Percentiles rank a stretch among this genome's conserved stretches.
Evolutionary conservation across 2,888 invertebrate genomes (phyloP).

Genomic region (Palloptera scutellata): DNA sequence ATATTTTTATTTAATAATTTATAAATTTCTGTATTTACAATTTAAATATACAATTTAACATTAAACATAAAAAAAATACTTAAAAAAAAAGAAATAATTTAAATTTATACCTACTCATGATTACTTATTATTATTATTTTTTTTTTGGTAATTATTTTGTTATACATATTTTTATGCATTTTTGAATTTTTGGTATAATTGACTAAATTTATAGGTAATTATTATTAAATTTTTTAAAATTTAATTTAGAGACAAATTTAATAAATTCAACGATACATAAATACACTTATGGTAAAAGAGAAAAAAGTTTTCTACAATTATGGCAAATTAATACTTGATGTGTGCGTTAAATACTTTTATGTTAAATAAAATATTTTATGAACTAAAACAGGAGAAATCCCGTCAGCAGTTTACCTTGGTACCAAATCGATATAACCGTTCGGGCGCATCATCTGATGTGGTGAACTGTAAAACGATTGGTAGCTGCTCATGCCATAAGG

Average conservation of each 20-base stretch:
- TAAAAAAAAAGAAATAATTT: too few relatives aligned
- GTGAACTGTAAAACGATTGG: slow-evolving; percentile 59
- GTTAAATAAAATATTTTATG: slow-evolving; percentile 4
- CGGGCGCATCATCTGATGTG: slow-evolving; percentile 61
- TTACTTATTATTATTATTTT: background rate
- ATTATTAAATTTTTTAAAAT: too few relatives aligned
- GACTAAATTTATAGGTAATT: slow-evolving; percentile 16
- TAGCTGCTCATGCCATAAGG: slow-evolving; percentile 61
- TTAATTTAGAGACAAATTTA: slow-evolving; percentile 11
- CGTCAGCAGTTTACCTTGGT: slow-evolving; percentile 53
- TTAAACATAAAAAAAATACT: background rate
- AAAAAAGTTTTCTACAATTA: slow-evolving; percentile 26
- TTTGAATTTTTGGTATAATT: slow-evolving; percentile 30
- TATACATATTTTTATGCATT: too few relatives aligned
- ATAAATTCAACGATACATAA: slow-evolving; percentile 6
- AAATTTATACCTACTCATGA: too few relatives aligned
- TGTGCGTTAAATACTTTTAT: background rate
- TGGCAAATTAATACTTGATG: slow-evolving; percentile 12
- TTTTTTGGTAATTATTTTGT: slow-evolving; percentile 10
- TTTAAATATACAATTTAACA: background rate
- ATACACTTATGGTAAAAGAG: too few relatives aligned
- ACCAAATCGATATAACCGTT: slow-evolving; percentile 63
- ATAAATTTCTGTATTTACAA: too few relatives aligned
- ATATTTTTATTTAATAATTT: too few relatives aligned
- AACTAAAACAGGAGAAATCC: background rate